These are phyloP conservation scores for Rhagologus leucostigma DNA, from an alignment of 2,113 vertebrate genomes.

Conservation along the genomic window DNA sequence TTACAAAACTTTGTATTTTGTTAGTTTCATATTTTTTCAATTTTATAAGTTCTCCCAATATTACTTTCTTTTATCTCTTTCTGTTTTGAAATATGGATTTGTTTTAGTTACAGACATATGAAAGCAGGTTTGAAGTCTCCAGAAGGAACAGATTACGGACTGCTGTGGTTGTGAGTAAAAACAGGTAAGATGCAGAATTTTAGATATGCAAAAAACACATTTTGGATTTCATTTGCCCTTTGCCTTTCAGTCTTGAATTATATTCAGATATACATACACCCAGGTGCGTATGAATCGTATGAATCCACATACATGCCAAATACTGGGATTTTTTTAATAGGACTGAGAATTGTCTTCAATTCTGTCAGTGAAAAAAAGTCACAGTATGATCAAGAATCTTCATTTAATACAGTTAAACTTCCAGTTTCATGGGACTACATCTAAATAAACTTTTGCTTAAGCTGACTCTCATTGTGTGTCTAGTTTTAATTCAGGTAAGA, in stretches of 20 bases:
- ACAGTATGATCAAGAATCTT: background rate
- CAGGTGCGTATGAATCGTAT: background rate
- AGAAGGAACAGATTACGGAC: background rate
- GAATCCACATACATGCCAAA: background rate
- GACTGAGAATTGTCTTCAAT: background rate
- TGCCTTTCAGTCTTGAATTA: background rate
- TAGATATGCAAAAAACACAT: background rate
- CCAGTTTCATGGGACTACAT: background rate
- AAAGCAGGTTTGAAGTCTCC: background rate
- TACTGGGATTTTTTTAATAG: background rate
- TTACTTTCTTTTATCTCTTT: background rate
- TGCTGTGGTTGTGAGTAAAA: background rate
- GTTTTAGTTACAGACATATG: background rate
- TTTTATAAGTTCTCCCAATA: background rate
- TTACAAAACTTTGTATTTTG: background rate
- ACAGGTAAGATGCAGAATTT: background rate
- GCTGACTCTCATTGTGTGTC: accelerated
- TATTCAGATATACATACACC: background rate
- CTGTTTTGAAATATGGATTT: background rate
- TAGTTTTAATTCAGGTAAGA: background rate
- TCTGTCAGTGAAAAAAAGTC: background rate
- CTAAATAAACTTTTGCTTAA: background rate
- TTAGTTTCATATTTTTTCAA: background rate
- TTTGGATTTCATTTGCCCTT: background rate
- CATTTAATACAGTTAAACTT: background rate